Percentiles rank a stretch among this genome's conserved stretches.
These are phyloP conservation scores for Latrodectus hesperus DNA, from an alignment of 2,888 invertebrate genomes.

Conservation along the genomic window DNA sequence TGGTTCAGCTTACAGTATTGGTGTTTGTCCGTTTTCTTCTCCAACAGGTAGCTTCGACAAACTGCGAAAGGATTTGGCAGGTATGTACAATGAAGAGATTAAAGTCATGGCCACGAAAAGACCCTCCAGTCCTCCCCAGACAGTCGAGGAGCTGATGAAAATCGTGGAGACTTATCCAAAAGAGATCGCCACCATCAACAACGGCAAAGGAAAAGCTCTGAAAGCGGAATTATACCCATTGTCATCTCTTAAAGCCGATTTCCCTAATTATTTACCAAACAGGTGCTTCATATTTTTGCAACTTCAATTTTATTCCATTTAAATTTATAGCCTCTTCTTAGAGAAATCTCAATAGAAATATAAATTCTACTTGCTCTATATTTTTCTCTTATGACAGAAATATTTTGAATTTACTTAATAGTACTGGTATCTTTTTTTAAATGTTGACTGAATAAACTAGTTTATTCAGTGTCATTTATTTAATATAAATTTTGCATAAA, in stretches of 20 bases:
- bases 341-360: too few species aligned
- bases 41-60: slow-evolving; percentile 66
- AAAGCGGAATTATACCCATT: slow-evolving; percentile 65
- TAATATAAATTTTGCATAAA: too few species aligned
- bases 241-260: slow-evolving; percentile 51
- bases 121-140: slow-evolving; percentile 66
- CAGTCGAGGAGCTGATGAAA: slow-evolving; percentile 62
- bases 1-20: too few species aligned
- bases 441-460: too few species aligned
- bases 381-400: too few species aligned
- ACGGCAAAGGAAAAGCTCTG: slow-evolving; percentile 62
- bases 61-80: slow-evolving; percentile 52
- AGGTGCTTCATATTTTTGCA: slow-evolving; percentile 26
- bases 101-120: slow-evolving; percentile 60
- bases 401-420: too few species aligned
- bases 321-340: too few species aligned
- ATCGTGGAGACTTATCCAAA: slow-evolving; percentile 62
- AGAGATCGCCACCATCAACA: slow-evolving; percentile 48
- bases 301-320: too few species aligned
- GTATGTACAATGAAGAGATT: slow-evolving; percentile 65
- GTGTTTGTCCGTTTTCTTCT: too few species aligned
- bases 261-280: slow-evolving; percentile 56
- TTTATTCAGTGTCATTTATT: too few species aligned
- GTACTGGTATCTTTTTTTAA: too few species aligned
- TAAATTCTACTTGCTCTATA: too few species aligned